Evolutionary conservation across 2,797 vertebrate genomes (phyloP), one percentile per base, ranked within the genome.

Genomic region (Xenopus petersii): DNA sequence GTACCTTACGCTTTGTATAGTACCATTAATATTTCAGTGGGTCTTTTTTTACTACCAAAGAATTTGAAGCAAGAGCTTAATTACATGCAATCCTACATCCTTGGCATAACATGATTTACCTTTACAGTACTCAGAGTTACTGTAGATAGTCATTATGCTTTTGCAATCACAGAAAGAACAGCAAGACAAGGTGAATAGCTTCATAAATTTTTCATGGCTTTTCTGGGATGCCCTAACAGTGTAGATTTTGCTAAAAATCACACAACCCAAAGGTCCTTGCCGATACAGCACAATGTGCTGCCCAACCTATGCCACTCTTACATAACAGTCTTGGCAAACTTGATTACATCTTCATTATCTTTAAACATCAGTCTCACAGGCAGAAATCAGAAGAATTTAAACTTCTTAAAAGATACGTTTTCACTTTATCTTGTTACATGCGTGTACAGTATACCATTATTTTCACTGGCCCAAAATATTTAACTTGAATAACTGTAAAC

Each of bases 31-130:
- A 62, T 63, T 73, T 62, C 61, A 67, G 54, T 48, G 48, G 36
- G 61, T 73, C 58, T 49, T 72, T 46, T 64, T 67, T 72, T 68
- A 26, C 70, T 73, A 68, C 64, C 49, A 67, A 46, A 48, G 70
- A 54, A 49, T 72, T 67, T 9, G 13, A 72, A 77, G 64, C 58
- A 67, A 72, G 54, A 30, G 12, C 64, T 67, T 68, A 67, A 72
- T 77, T 67, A 64, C 70, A 77, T 62, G 63, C 48, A 63, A 68
- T 73, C 56, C 46, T 64, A 67, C 58, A 26, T 77, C 11, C 16
- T 68, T 72, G 64, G 64, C 70, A 67, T 68, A 60, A 55, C 64
- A 72, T 63, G 70, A 77, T 73, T 73, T 73, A 77, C 49, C 64
- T 63, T 72, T 77, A 47, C 49, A 63, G 33, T 62, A 62, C 15